A percentile compares a stretch with the other conserved stretches of the same genome.
phyloP scores from a whole-genome alignment of 1,140 invertebrate species.

The Eubasilissa regina region DNA sequence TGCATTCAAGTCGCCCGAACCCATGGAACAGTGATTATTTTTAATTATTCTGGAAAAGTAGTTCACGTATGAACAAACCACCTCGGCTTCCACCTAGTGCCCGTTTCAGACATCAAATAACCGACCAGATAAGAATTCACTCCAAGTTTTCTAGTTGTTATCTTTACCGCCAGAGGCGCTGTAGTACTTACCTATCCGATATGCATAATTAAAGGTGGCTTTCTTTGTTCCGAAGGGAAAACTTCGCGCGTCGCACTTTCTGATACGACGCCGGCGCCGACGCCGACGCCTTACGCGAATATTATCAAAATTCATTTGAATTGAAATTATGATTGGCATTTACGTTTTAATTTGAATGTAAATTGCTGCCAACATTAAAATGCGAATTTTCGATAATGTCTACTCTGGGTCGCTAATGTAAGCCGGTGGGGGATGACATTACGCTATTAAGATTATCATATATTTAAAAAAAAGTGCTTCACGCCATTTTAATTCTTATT shows the following conservation, averaged over 20 bases:
- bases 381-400: no score
- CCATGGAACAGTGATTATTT: no score
- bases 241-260: constrained; percentile 9
- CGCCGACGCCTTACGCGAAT: neutral
- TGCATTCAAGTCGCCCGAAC: no score
- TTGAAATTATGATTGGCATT: constrained; percentile 25
- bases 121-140: constrained; percentile 15
- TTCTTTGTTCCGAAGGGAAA: constrained; percentile 24
- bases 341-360: constrained; percentile 3
- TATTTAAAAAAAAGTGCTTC: no score
- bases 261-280: neutral
- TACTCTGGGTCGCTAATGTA: no score
- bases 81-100: neutral
- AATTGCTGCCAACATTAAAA: no score
- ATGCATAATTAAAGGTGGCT: constrained; percentile 39
- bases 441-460: no score
- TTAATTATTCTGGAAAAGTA: neutral
- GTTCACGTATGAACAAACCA: constrained; percentile 1
- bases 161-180: constrained; percentile 32
- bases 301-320: constrained; percentile 35
- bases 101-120: constrained; percentile 16
- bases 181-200: constrained; percentile 5
- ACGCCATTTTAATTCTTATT: no score
- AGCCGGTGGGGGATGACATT: no score
- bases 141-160: constrained; percentile 42